A percentile compares a stretch with the other conserved stretches of the same genome.
Evolutionary conservation across 1,140 invertebrate genomes (phyloP).

Genomic region (Coenobita brevimanus): DNA sequence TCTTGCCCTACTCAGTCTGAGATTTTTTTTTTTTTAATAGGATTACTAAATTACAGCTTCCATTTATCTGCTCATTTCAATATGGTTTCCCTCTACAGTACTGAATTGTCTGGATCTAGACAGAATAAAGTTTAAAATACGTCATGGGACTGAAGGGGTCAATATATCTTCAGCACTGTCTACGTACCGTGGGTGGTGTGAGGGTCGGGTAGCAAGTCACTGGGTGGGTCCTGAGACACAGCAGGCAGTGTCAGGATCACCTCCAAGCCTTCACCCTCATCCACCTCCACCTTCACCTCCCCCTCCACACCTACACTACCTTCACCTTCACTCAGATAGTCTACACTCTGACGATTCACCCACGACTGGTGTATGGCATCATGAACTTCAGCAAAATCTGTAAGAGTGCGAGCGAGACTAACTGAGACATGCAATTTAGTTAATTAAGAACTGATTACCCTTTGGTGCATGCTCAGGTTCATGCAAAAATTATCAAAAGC

Average conservation of each 20-base stretch:
- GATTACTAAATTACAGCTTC: too few species aligned
- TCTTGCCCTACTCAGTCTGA: too few species aligned
- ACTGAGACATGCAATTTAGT: constrained; percentile 20
- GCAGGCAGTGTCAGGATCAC: background rate
- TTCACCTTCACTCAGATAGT: constrained; percentile 19
- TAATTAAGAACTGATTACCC: too few species aligned
- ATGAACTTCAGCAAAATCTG: constrained; percentile 49
- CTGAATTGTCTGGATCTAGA: too few species aligned
- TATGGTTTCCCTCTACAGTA: too few species aligned
- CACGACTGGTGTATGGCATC: constrained; percentile 18
- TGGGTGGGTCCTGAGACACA: background rate
- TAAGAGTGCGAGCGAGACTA: constrained; percentile 21
- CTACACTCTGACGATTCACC: constrained; percentile 38
- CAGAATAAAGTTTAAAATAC: too few species aligned
- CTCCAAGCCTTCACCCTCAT: background rate
- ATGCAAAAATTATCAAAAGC: background rate
- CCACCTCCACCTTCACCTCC: background rate
- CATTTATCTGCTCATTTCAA: too few species aligned
- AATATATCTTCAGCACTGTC: too few species aligned
- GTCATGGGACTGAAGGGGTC: too few species aligned
- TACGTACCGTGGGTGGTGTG: background rate
- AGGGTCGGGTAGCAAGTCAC: too few species aligned
- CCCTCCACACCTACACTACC: constrained; percentile 18
- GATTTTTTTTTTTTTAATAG: too few species aligned
- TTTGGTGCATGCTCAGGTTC: background rate